Conservation (phyloP, 2,113 vertebrate species). For the Gavialis gangeticus region DNA sequence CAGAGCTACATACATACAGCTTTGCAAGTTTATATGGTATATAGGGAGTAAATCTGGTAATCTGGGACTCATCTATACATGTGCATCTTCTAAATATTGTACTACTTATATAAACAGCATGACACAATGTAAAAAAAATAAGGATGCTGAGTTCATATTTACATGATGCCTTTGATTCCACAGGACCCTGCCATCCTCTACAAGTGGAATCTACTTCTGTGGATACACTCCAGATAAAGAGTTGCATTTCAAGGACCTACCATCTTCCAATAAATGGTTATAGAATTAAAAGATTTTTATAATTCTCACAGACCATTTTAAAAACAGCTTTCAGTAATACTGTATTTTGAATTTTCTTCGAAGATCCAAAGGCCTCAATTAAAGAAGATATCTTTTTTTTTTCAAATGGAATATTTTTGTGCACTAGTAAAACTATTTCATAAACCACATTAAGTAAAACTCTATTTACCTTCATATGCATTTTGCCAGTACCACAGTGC, state of each 20-base stretch:
- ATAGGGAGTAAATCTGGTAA: neutral
- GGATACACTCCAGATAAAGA: neutral
- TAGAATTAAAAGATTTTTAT: slow-evolving; percentile 10
- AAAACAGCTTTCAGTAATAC: neutral
- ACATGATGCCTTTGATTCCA: neutral
- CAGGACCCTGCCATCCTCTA: slow-evolving; percentile 9
- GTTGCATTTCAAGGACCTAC: neutral
- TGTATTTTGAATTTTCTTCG: neutral
- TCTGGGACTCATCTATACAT: neutral
- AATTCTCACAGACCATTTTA: neutral
- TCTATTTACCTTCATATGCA: neutral
- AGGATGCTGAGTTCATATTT: slow-evolving; percentile 4
- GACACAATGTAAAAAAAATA: neutral
- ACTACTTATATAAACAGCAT: neutral
- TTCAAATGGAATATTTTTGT: neutral
- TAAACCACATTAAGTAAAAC: neutral
- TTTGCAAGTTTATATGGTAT: rapidly evolving
- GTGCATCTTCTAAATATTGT: neutral
- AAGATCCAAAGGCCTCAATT: neutral
- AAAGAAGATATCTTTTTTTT: neutral
- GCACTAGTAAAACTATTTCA: neutral
- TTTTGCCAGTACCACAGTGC: neutral
- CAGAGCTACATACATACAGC: neutral
- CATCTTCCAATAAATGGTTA: neutral
- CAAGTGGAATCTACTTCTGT: neutral